Percentiles rank a stretch among this genome's conserved stretches.
Evolutionary conservation across 2,888 invertebrate species (phyloP).

Genomic region (Elysia crispata): DNA sequence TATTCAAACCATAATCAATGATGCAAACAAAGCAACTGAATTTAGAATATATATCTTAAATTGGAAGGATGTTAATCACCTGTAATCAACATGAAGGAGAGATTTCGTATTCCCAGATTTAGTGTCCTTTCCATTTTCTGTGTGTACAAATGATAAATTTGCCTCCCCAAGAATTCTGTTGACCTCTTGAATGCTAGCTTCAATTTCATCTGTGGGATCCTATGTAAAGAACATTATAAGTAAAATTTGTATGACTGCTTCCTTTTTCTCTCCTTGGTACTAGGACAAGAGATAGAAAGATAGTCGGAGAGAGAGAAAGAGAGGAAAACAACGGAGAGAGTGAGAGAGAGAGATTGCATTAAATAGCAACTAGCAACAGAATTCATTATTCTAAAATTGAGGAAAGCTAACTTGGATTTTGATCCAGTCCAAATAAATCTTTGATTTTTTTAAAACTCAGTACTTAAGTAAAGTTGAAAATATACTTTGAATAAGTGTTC

Average conservation of each 20-base stretch:
- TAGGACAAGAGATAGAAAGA: background rate
- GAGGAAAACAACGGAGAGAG: background rate
- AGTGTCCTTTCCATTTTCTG: conserved; percentile 36
- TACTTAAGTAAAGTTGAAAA: too few relatives aligned
- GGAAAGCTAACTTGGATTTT: too few relatives aligned
- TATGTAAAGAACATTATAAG: background rate
- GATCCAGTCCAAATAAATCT: too few relatives aligned
- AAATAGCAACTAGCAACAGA: too few relatives aligned
- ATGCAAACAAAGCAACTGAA: background rate
- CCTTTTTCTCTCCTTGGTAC: too few relatives aligned
- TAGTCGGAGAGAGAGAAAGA: background rate
- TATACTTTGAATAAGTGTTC: too few relatives aligned
- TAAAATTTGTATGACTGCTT: too few relatives aligned
- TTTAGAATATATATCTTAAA: background rate
- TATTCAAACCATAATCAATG: background rate
- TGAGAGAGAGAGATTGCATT: conserved; percentile 34
- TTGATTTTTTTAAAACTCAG: too few relatives aligned
- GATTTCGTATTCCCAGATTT: conserved; percentile 74
- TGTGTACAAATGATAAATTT: conserved; percentile 47
- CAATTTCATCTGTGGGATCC: conserved; percentile 83
- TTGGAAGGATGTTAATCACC: conserved; percentile 53
- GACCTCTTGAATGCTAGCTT: conserved; percentile 83
- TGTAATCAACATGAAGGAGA: conserved; percentile 80
- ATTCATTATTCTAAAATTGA: too few relatives aligned
- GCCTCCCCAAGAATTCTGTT: conserved; percentile 83